Evolutionary conservation across 2,797 vertebrate species (phyloP), one percentile per base, ranked within the genome.

Genomic region (Tiaroga cobitis): DNA sequence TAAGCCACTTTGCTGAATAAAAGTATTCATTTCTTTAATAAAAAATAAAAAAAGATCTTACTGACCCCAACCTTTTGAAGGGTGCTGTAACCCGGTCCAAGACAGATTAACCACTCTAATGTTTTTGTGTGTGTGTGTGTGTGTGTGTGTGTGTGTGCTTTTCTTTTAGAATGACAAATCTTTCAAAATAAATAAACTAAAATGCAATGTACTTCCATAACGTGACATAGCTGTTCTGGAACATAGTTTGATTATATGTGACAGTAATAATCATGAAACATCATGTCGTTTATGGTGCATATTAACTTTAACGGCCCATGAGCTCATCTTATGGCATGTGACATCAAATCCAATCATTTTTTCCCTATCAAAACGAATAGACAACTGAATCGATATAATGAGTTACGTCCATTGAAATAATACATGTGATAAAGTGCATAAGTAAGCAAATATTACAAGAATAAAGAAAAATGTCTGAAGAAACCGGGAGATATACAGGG

Each of bases 221-320:
- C 21, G 13, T 74, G 54, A 67, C 61, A 73, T 65, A 51, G 34
- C 34, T 81, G 29, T 75, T 75, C 59, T 75, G 49, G 49, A 54
- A 56, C 19, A 29, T 75, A 19, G n/a, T 46, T 56, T 70, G 72
- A 73, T 75, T 81, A 85, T 41, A 51, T 43, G 59, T 81, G 70
- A 85, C 46, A 54, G 72, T 73, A 67, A 80, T 85, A 80, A 63
- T 54, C 29, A 85, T 80, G 34, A 72, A 80, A 51, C 67, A 73
- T 73, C 32, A 80, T 29, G 43, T 37, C 43, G 24, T 80, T 74
- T 80, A 85, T 73, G 37, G 37, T 37, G 51, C 49, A 76, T 72
- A 77, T 86, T 26, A 82, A 61, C 73, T 51, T 80, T 85, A 63
- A 72, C 29, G 29, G 41, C 41, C 39, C 51, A 61, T 85, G 67